Conservation (phyloP, 2,113 vertebrate genomes). For the Thamnaconus septentrionalis region DNA sequence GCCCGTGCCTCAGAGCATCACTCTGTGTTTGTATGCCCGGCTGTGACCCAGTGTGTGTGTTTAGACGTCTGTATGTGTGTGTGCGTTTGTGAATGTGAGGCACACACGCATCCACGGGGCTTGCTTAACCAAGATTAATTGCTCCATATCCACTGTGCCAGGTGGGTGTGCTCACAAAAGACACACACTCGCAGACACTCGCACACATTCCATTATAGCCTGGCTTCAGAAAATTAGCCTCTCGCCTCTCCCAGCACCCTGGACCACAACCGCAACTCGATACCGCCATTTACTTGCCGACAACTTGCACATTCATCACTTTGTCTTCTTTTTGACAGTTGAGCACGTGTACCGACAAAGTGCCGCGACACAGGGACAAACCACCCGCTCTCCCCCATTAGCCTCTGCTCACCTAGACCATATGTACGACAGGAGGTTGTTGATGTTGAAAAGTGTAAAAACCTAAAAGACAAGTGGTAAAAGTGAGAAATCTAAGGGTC, state of each 20-base stretch:
- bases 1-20: constrained; percentile 14
- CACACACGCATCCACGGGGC: constrained; percentile 50
- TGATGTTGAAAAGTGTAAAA: too few relatives aligned
- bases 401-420: constrained; percentile 46
- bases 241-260: constrained; percentile 51
- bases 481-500: not conserved
- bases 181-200: constrained; percentile 39
- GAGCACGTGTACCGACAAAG: constrained; percentile 33
- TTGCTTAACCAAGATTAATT: constrained; percentile 76
- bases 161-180: constrained; percentile 54
- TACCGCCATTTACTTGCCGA: constrained; percentile 66
- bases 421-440: not conserved
- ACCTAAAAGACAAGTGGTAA: too few relatives aligned
- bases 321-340: constrained; percentile 44
- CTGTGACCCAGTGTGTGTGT: constrained; percentile 1
- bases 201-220: constrained; percentile 63
- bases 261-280: constrained; percentile 62
- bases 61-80: constrained; percentile 13
- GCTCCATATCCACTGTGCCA: constrained; percentile 72
- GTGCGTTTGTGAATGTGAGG: constrained; percentile 6
- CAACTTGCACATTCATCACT: constrained; percentile 65
- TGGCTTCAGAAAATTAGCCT: constrained; percentile 65
- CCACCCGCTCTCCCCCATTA: constrained; percentile 36
- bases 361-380: constrained; percentile 26
- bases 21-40: constrained; percentile 18